Base-by-base conservation (phyloP, 2,888 invertebrate species). In the Vesta saturnalis region DNA sequence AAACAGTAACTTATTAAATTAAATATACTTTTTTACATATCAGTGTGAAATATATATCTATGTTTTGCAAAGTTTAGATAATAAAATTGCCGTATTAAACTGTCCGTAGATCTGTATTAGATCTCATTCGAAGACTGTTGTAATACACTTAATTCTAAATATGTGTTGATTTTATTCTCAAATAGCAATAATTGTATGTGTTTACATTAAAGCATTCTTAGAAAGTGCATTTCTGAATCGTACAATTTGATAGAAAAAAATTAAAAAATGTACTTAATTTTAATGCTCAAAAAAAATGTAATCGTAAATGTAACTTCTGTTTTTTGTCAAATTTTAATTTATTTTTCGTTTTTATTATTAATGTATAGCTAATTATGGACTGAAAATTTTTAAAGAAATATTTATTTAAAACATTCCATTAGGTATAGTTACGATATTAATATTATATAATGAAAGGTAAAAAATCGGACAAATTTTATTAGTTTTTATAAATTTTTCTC, bases 111-210 rank as follows among this genome's bases (percentile, higher is more conserved):
- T 64, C 64, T 69, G 69, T 21, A 49, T 56, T 69, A 64, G 69
- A 68, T 68, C 68, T 68, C 56, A 66, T 59, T 52, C 60, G 59
- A 69, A 69, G 69, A 69, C 69, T 69, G 69, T 69, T 49, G 61
- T 66, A 54, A 63, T 62, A 66, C 60, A 69, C 65, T 61, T 65
- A 49, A 62, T 70, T 66, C 62, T 65, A 67, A 70, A 64, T 63
- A 70, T 63, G 70, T 67, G 70, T 70, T 70, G 35, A 22, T 60
- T 69, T 69, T 39, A 62, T 68, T 57, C 47, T 35, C 68, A 74
- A 75, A 81, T 82, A 82, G 82, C 82, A 82, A 82, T 82, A 82
- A 82, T 78, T 80, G 76, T 78, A 78, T 80, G 80, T 81, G 72
- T 73, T 72, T 72, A 73, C 60, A 64, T 69, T 71, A 57, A 68